A percentile compares a stretch with the other conserved stretches of the same genome.
phyloP scores from a whole-genome alignment of 2,113 vertebrate species.

The Nanorana parkeri region DNA sequence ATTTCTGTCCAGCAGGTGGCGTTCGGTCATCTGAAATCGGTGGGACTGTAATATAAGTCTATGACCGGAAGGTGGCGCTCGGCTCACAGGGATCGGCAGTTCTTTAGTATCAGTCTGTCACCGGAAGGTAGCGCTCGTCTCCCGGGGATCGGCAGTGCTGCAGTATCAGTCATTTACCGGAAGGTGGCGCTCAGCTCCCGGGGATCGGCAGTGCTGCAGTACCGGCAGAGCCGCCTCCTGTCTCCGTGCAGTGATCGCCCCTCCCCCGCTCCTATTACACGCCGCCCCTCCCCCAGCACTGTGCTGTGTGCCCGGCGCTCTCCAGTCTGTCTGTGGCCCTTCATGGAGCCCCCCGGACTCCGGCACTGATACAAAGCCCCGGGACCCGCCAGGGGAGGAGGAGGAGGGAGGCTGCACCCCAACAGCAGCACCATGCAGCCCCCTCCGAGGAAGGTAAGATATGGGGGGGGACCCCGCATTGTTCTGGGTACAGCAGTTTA shows the following conservation, averaged over 20 bases:
- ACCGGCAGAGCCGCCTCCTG: neutral
- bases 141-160: too few species aligned
- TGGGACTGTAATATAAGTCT: neutral
- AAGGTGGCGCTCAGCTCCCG: too few species aligned
- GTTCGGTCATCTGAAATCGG: too few species aligned
- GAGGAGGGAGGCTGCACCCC: constrained; percentile 31
- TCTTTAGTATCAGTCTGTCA: too few species aligned
- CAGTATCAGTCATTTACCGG: too few species aligned
- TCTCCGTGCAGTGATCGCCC: neutral
- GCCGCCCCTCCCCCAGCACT: constrained; percentile 44
- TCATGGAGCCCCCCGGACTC: constrained; percentile 50
- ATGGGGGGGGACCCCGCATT: neutral
- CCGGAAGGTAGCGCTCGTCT: too few species aligned
- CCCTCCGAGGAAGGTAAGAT: constrained; percentile 94
- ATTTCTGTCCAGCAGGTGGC: too few species aligned
- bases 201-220: neutral
- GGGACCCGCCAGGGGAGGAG: neutral
- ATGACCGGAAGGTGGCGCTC: neutral
- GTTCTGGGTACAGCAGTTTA: neutral
- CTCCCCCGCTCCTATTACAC: constrained; percentile 5
- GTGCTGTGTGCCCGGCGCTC: constrained; percentile 17
- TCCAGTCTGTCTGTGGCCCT: constrained; percentile 43
- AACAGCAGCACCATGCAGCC: constrained; percentile 86
- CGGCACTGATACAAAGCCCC: constrained; percentile 23
- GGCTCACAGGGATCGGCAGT: too few species aligned